These are phyloP conservation scores for Panopea generosa DNA, from an alignment of 2,888 invertebrate species.

Conservation along the genomic window DNA sequence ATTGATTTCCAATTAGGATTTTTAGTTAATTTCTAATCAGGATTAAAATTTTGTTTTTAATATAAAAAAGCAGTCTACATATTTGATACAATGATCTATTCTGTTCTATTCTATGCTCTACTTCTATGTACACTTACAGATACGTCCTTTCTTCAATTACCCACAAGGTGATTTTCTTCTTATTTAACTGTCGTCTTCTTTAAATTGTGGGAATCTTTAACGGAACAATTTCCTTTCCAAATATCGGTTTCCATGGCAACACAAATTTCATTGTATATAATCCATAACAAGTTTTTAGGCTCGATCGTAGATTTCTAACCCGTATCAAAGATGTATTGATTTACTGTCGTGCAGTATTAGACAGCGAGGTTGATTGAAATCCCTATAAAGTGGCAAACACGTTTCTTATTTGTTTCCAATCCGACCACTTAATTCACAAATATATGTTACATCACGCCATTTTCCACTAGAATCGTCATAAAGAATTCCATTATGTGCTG, in stretches of 20 bases:
- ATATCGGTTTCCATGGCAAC: slow-evolving; percentile 48
- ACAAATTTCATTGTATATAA: slow-evolving; percentile 55
- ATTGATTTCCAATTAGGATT: no score
- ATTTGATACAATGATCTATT: no score
- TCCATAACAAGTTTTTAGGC: slow-evolving; percentile 47
- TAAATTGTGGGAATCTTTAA: no score
- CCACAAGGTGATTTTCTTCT: no score
- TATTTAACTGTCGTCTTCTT: no score
- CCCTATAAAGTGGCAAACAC: slow-evolving; percentile 63
- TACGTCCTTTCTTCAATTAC: no score
- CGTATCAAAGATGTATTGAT: slow-evolving; percentile 57
- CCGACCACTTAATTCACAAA: slow-evolving; percentile 29
- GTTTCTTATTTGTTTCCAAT: slow-evolving; percentile 53
- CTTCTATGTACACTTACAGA: no score
- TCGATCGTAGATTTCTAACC: slow-evolving; percentile 41
- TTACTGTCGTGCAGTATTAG: slow-evolving; percentile 64
- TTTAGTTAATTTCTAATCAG: no score
- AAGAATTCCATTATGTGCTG: slow-evolving; percentile 28
- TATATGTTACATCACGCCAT: slow-evolving; percentile 50
- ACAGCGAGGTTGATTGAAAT: slow-evolving; percentile 57
- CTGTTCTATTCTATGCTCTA: no score
- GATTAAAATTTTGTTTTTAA: no score
- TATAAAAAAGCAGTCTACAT: no score
- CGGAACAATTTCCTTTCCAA: no score
- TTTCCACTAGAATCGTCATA: slow-evolving; percentile 35